These are phyloP conservation scores for Epinephelus fuscoguttatus DNA, from an alignment of 2,113 vertebrate species.

Conservation along the genomic window DNA sequence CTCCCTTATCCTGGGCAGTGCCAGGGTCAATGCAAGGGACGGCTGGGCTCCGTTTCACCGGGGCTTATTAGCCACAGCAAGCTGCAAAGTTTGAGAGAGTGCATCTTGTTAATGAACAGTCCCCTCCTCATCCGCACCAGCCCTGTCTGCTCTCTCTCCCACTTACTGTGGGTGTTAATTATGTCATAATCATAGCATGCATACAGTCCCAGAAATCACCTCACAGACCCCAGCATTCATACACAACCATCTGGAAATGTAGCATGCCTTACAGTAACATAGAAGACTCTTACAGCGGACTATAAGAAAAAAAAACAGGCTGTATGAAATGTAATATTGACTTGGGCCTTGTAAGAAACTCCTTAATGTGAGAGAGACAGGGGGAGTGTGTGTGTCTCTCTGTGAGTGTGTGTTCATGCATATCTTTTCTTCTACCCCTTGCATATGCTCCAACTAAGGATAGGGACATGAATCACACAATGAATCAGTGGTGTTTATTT, in stretches of 20 bases:
- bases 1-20: conserved; percentile 84
- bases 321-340: conserved; percentile 71
- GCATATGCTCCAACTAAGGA: conserved; percentile 43
- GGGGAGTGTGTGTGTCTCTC: conserved; percentile 24
- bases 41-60: conserved; percentile 80
- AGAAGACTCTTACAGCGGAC: conserved; percentile 65
- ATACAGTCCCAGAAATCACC: conserved; percentile 75
- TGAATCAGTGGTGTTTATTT: conserved; percentile 67
- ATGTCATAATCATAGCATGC: conserved; percentile 84
- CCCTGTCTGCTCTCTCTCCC: conserved; percentile 71
- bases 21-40: conserved; percentile 85
- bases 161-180: conserved; percentile 83
- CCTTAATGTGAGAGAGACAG: conserved; percentile 46
- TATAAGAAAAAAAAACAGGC: conserved; percentile 50
- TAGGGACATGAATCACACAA: conserved; percentile 53
- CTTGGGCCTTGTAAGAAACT: conserved; percentile 66
- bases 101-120: conserved; percentile 86
- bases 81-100: conserved; percentile 86
- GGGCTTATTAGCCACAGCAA: conserved; percentile 85
- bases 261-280: conserved; percentile 68
- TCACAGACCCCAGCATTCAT: conserved; percentile 78
- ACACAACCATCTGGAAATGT: conserved; percentile 80
- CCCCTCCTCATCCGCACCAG: conserved; percentile 72
- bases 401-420: conserved; percentile 24
- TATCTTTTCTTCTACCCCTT: conserved; percentile 49